phyloP scores from a whole-genome alignment of 2,113 vertebrate genomes.

The Tragelaphus imberbis region DNA sequence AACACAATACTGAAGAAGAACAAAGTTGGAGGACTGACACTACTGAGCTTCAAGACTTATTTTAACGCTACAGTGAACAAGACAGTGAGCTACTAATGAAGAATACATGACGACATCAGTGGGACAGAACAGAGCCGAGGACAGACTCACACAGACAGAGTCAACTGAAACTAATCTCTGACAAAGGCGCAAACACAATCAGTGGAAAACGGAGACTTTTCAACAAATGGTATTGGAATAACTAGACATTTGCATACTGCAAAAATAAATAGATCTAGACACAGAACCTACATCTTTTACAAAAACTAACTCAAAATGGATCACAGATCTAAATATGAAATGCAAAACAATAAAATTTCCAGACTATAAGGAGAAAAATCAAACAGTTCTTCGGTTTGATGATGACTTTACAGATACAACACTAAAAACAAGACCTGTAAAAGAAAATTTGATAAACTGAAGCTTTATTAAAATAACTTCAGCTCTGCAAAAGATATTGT shows the following conservation, averaged over 20 bases:
- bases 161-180: constrained; percentile 31
- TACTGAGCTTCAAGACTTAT: not conserved
- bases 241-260: not conserved
- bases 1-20: not conserved
- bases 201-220: not conserved
- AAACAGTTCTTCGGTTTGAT: not conserved
- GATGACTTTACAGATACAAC: not conserved
- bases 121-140: not conserved
- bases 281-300: not conserved
- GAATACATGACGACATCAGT: not conserved
- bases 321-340: not conserved
- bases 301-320: constrained; percentile 3
- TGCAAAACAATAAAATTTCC: not conserved
- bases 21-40: not conserved
- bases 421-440: not conserved
- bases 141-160: not conserved
- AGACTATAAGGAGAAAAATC: not conserved
- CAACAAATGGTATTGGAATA: not conserved
- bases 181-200: not conserved
- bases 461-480: not conserved
- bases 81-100: not conserved
- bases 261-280: not conserved
- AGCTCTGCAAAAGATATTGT: not conserved
- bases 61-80: not conserved
- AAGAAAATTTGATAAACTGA: not conserved